Base-by-base conservation (phyloP, 2,113 vertebrate species). In the Aythya baeri region DNA sequence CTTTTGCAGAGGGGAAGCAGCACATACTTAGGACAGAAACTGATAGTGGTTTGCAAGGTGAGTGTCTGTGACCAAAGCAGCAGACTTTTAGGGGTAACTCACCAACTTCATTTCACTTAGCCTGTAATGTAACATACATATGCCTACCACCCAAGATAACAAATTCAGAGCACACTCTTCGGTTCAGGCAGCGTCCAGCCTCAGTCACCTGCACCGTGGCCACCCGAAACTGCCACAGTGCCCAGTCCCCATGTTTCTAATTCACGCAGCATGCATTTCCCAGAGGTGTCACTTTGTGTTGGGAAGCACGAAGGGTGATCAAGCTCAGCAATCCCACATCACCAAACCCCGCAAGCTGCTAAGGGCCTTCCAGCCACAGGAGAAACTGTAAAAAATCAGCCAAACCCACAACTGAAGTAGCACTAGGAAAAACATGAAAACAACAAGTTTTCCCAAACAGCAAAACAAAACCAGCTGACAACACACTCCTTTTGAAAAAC, bases 81-180 rank as follows among this genome's bases (percentile, higher is more conserved):
- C 34, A 15, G 13, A 2, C 9, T 77, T 71, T 31, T 15, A 87
- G 63, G 52, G 74, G 71, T 2, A 5, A 78, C 4, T 4, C 0
- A 0, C 13, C 58, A 77, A 5, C 27, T 38, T 26, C 17, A 1
- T 55, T 71, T 55, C 50, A 55, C 61, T 63, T 63, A 50, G 41
- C 14, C 71, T 58, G 11, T 20, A 34, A 32, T 15, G 16, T 36
- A 59, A 5, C 0, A 0, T 2, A 54, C 34, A 9, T 12, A 5
- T 12, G 21, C 31, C 58, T 17, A 17, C 34, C 25, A 1, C 17
- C 52, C 38, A 31, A 17, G 34, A 1, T 50, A 68, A 31, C 6
- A 65, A 73, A 83, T 1, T 21, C 95, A 38, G 22, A 20, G 20
- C 41, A 36, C 9, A 16, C 0, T 62, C 34, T 72, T 54, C 46